Conservation (phyloP, 2,888 invertebrate genomes). For the Entomobrya proxima region DNA sequence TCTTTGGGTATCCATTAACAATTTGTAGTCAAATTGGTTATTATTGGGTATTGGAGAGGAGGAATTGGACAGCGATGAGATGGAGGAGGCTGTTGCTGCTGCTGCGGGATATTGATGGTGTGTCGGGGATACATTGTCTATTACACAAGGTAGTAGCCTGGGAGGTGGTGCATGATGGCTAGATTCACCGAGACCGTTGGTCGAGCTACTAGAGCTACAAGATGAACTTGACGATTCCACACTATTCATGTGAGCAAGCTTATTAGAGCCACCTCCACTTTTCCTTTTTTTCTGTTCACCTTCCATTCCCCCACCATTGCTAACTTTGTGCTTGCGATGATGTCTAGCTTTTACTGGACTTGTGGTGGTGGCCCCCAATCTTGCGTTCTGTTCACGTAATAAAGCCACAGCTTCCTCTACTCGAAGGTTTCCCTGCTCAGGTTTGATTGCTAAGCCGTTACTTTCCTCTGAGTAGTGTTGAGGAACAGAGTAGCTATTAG, state of each 20-base stretch:
- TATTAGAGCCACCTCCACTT: not conserved
- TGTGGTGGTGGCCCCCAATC: not conserved
- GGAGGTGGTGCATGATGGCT: not conserved
- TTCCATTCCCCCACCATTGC: not conserved
- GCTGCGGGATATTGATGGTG: not conserved
- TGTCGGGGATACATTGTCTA: not conserved
- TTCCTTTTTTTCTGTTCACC: not conserved
- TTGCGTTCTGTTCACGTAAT: not conserved
- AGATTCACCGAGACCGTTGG: not conserved
- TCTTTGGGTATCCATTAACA: too few relatives aligned
- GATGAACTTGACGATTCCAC: not conserved
- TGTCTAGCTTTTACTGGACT: too few relatives aligned
- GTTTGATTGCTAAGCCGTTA: too few relatives aligned
- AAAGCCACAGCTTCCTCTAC: too few relatives aligned
- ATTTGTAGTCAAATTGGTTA: not conserved
- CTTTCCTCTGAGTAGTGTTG: too few relatives aligned
- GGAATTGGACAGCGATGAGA: not conserved
- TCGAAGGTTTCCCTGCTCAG: too few relatives aligned
- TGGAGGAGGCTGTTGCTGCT: not conserved
- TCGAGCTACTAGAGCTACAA: not conserved
- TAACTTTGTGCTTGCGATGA: not conserved
- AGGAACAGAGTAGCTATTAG: not conserved
- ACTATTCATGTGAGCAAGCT: too few relatives aligned
- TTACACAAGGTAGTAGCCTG: constrained; percentile 1
- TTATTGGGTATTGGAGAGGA: not conserved